Evolutionary conservation across 1,140 invertebrate species (phyloP).

Genomic region (Scaptodrosophila lebanonensis): DNA sequence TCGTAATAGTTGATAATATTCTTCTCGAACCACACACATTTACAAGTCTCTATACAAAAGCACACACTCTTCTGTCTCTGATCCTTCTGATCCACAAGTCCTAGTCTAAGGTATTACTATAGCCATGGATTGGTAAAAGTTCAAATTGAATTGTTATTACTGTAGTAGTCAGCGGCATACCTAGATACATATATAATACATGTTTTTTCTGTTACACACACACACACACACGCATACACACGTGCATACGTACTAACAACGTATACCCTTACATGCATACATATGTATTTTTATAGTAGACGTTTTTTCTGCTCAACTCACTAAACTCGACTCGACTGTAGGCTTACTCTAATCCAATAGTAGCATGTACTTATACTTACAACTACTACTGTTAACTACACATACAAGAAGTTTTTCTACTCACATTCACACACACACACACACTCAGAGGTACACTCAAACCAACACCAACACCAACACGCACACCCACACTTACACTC

Average conservation of each 20-base stretch:
- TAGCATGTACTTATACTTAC: no score
- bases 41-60: no score
- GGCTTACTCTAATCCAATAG: no score
- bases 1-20: constrained; percentile 18
- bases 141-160: constrained; percentile 72
- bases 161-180: constrained; percentile 52
- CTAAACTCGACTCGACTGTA: constrained; percentile 63
- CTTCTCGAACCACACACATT: no score
- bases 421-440: constrained; percentile 32
- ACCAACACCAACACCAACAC: no score
- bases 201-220: constrained; percentile 56
- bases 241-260: no score
- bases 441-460: constrained; percentile 49
- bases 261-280: constrained; percentile 42
- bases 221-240: no score
- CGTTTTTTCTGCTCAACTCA: constrained; percentile 54
- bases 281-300: constrained; percentile 68
- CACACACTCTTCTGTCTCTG: constrained; percentile 9
- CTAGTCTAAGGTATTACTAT: constrained; percentile 26
- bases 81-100: constrained; percentile 31
- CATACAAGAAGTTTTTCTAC: constrained; percentile 51
- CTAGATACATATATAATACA: no score
- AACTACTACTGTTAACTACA: constrained; percentile 23
- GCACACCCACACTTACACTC: no score
- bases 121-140: constrained; percentile 55